Evolutionary conservation across 2,888 invertebrate genomes (phyloP).

Genomic region (Lymantria dispar): DNA sequence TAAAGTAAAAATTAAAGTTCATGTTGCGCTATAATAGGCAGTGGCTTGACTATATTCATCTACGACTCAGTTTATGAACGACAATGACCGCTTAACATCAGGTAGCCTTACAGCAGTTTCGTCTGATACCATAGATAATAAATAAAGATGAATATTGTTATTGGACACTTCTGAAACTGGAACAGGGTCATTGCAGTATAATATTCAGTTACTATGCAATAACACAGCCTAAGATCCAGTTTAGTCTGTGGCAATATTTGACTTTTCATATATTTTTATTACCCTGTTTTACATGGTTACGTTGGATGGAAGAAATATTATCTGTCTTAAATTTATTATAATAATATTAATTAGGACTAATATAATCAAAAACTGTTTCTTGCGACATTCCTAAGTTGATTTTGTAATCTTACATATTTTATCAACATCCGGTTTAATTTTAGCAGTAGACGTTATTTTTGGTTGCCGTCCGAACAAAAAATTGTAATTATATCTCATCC

Average conservation of each 20-base stretch:
- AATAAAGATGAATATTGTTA: no score
- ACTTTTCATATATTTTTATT: background rate
- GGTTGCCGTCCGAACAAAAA: no score
- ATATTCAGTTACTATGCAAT: background rate
- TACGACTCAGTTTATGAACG: no score
- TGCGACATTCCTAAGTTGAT: background rate
- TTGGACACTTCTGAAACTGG: background rate
- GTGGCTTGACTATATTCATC: no score
- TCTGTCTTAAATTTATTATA: background rate
- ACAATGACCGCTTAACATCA: no score
- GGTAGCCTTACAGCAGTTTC: no score
- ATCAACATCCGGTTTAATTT: no score
- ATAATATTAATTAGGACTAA: background rate
- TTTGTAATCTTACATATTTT: background rate
- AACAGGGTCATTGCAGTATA: background rate
- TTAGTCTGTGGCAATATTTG: background rate
- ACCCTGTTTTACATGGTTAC: slow-evolving; percentile 2
- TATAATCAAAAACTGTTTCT: background rate
- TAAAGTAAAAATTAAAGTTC: no score
- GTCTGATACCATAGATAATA: no score
- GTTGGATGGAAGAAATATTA: background rate
- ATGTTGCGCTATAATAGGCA: no score
- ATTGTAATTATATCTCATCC: no score
- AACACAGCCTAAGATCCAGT: background rate
- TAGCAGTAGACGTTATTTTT: no score